Conservation (phyloP, 2,888 invertebrate genomes). For the Drosophila mettleri region DNA sequence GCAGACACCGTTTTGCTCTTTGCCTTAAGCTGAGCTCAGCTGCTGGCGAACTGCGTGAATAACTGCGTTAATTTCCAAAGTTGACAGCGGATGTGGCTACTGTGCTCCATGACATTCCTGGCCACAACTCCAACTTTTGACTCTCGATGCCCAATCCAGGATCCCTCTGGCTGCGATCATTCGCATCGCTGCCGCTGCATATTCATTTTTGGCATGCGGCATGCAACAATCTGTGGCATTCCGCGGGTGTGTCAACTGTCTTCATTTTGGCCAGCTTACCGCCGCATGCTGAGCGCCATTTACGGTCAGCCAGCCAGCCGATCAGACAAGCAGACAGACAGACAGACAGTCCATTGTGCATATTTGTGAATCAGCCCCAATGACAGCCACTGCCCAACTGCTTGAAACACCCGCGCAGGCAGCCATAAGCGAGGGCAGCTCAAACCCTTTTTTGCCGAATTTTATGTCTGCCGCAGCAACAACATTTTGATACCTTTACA, state of each 20-base stretch:
- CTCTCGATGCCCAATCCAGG: background rate
- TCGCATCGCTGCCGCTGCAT: constrained; percentile 27
- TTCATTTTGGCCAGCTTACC: constrained; percentile 44
- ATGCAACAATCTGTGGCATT: constrained; percentile 58
- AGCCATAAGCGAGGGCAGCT: constrained; percentile 16
- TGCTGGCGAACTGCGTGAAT: constrained; percentile 62
- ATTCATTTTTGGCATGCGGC: constrained; percentile 42
- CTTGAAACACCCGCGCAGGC: constrained; percentile 50
- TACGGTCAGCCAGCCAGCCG: constrained; percentile 38
- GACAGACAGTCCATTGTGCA: background rate
- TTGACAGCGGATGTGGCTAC: constrained; percentile 81
- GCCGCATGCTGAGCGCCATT: constrained; percentile 59
- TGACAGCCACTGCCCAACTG: constrained; percentile 11
- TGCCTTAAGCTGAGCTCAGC: constrained; percentile 14
- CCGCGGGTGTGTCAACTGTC: constrained; percentile 62
- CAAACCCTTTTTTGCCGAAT: background rate
- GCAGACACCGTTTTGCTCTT: constrained; percentile 74
- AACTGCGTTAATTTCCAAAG: constrained; percentile 77
- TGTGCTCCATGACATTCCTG: constrained; percentile 61
- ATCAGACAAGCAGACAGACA: background rate
- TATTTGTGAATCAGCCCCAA: constrained; percentile 35
- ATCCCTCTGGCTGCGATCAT: constrained; percentile 25
- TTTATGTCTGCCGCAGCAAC: background rate
- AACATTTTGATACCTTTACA: too few relatives aligned
- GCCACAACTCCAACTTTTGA: background rate